Percentiles rank a stretch among this genome's conserved stretches.
Conservation (phyloP, 2,113 vertebrate genomes). For the Sinocyclocheilus grahami region DNA sequence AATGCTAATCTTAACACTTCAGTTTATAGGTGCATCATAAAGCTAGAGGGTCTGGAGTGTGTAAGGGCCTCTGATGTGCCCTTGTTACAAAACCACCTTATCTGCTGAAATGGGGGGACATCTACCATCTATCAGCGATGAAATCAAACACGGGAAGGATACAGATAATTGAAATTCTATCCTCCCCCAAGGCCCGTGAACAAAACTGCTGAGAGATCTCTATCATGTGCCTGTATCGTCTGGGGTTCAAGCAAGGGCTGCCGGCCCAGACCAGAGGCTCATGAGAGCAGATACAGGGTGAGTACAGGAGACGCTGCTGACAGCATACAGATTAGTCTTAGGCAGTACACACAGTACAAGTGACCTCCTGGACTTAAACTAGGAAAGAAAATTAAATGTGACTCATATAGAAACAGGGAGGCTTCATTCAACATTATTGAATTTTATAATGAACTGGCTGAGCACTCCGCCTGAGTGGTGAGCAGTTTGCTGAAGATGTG, state of each 20-base stretch:
- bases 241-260: slow-evolving; percentile 18
- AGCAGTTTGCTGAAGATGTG: neutral
- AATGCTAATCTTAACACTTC: neutral
- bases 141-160: slow-evolving; percentile 44
- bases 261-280: slow-evolving; percentile 27
- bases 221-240: slow-evolving; percentile 14
- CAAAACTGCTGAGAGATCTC: slow-evolving; percentile 38
- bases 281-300: slow-evolving; percentile 16
- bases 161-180: slow-evolving; percentile 43
- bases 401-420: neutral
- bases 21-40: slow-evolving; percentile 11
- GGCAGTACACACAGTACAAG: neutral
- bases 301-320: neutral
- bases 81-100: slow-evolving; percentile 33
- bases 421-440: slow-evolving; percentile 22
- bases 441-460: neutral
- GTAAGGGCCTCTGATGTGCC: neutral
- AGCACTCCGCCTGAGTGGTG: neutral
- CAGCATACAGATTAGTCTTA: slow-evolving; percentile 22
- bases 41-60: neutral
- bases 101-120: slow-evolving; percentile 8
- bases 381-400: neutral
- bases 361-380: neutral
- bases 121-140: slow-evolving; percentile 31
- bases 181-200: slow-evolving; percentile 29